Evolutionary conservation across 2,797 vertebrate genomes (phyloP), one percentile per base, ranked within the genome.

Genomic region (Hafferia zeledoni): DNA sequence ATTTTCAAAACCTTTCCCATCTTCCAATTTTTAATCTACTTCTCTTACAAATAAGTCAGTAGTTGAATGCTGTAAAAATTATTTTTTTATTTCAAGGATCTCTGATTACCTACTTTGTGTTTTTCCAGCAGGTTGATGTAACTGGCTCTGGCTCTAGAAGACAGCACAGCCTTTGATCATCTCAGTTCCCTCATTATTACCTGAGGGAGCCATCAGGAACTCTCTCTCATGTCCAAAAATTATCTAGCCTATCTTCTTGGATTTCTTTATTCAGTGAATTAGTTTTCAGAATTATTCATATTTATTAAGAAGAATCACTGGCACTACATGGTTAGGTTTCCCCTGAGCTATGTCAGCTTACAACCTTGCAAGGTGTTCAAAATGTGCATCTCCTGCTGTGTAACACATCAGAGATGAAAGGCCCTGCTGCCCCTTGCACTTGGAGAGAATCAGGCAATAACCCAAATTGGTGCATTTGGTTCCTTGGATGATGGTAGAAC

Each of bases 121-220:
- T 95, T 95, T 95, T 94, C 41, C 33, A 83, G 81, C 56, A 87
- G 14, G 75, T 82, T 96, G 81, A 95, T 85, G 8, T 91, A 87
- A 94, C 44, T 77, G 64, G 37, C 78, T 94, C 31, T 77, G 81
- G 92, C 75, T 93, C 94, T 91, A 95, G 94, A 95, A 96, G 95
- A 95, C 92, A 96, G 91, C 78, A 56, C 59, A 94, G 91, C 67
- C 92, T 96, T 96, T 96, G 96, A 96, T 96, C 94, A 93, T 65
- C 70, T 95, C 88, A 33, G 27, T 35, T 95, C 70, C 81, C 94
- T 95, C 90, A 80, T 84, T 90, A 87, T 93, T 93, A 93, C 92
- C 90, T 92, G 88, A 96, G 92, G 95, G 93, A 96, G 83, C 60
- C 86, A 95, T 96, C 94, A 93, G 60, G 37, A 94, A 70, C 90